Evolutionary conservation across 2,888 invertebrate species (phyloP).

Genomic region (Drosophila nigritarsus): DNA sequence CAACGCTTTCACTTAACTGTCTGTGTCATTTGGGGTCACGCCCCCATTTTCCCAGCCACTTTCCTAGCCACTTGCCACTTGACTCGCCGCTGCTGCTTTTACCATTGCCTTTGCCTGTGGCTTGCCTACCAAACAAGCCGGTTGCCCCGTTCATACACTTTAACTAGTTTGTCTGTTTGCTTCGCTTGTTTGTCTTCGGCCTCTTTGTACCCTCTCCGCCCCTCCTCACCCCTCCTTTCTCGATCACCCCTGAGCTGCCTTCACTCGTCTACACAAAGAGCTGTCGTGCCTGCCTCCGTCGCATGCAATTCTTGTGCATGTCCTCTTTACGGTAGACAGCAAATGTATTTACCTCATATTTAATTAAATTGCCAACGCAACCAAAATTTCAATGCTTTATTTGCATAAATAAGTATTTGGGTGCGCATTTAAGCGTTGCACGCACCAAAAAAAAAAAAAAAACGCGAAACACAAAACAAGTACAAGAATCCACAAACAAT

Average conservation of each 20-base stretch:
- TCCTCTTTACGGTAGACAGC: conserved; percentile 53
- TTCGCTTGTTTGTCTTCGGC: conserved; percentile 49
- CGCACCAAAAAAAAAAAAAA: conserved; percentile 15
- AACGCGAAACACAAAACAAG: background rate
- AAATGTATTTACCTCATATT: conserved; percentile 74
- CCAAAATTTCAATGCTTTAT: conserved; percentile 70
- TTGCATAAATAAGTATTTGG: conserved; percentile 62
- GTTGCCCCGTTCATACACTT: conserved; percentile 37
- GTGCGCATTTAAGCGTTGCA: conserved; percentile 35
- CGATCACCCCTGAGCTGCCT: background rate
- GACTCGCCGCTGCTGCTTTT: conserved; percentile 47
- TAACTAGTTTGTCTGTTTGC: conserved; percentile 77
- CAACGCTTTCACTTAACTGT: conserved; percentile 78
- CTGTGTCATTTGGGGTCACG: conserved; percentile 78
- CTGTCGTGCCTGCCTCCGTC: conserved; percentile 29
- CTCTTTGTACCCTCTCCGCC: background rate
- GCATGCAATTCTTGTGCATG: conserved; percentile 75
- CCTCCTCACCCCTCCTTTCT: background rate
- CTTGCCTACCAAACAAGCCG: conserved; percentile 49
- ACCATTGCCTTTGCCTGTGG: conserved; percentile 44
- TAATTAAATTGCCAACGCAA: conserved; percentile 75
- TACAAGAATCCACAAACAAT: background rate
- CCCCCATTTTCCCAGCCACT: conserved; percentile 55
- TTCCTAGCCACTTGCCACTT: conserved; percentile 38
- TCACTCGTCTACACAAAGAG: background rate